Percentiles rank a stretch among this genome's conserved stretches.
Conservation (phyloP, 2,797 vertebrate species). For the Rhinogobio ventralis region DNA sequence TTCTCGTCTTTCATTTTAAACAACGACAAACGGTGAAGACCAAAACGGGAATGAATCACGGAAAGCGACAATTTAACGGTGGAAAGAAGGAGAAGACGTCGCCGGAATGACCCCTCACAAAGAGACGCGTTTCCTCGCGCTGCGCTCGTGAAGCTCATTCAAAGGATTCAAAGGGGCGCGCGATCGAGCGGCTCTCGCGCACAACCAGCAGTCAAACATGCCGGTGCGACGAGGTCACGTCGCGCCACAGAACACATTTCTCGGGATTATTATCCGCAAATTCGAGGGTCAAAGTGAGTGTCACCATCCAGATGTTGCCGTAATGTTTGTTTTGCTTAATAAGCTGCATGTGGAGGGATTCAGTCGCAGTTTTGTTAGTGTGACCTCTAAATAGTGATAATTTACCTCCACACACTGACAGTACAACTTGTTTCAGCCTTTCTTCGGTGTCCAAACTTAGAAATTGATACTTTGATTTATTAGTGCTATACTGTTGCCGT, state of each 20-base stretch:
- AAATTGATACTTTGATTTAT: neutral
- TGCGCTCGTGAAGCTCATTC: slow-evolving; percentile 44
- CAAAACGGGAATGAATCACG: slow-evolving; percentile 31
- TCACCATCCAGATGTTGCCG: neutral
- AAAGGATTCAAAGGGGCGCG: slow-evolving; percentile 38
- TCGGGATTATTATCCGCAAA: slow-evolving; percentile 88
- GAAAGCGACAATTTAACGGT: slow-evolving; percentile 3
- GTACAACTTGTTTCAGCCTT: neutral
- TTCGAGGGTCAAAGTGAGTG: slow-evolving; percentile 87
- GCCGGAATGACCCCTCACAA: slow-evolving; percentile 43
- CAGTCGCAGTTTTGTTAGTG: neutral
- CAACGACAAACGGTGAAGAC: neutral
- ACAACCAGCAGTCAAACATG: slow-evolving; percentile 53
- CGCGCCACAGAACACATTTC: slow-evolving; percentile 86
- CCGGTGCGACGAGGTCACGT: slow-evolving; percentile 84
- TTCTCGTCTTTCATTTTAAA: slow-evolving; percentile 7
- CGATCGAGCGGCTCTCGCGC: slow-evolving; percentile 54
- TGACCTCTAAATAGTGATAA: slow-evolving; percentile 27
- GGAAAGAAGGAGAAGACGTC: slow-evolving; percentile 36
- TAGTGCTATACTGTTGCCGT: neutral
- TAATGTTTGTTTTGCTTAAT: neutral
- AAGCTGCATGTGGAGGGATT: neutral
- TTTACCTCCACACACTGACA: neutral
- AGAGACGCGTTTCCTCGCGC: slow-evolving; percentile 33
- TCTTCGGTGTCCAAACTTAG: neutral